Base-by-base conservation (phyloP, 2,113 vertebrate species). In the Gasterosteus aculeatus region DNA sequence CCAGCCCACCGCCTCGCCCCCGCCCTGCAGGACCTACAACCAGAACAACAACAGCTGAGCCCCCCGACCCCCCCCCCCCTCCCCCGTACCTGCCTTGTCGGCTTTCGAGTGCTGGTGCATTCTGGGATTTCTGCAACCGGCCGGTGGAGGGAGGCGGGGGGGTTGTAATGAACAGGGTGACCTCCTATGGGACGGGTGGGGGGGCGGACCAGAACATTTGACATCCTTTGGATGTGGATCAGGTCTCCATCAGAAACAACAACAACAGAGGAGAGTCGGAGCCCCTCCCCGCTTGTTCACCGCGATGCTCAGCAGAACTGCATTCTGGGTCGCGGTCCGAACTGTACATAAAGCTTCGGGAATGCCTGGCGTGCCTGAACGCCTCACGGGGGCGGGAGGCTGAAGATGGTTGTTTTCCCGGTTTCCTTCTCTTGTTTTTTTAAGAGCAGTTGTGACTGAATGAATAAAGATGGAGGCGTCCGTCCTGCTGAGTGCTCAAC, bases 41-140 rank as follows among this genome's bases (percentile, higher is more conserved):
- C 94, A 97, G 93, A 97, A 96, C 94, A 95, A 96, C 89, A 96
- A 97, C 94, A 98, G 96, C 97, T 99, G 97, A 99, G 92, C 82
- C 88, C 26, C 44, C 14, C 35, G 26, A 10, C 31, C 77, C 63
- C n/a, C 11, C 12, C 2, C 7, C 58, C 31, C 77, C 63, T 11
- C 11, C 12, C 2, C 7, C 58, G 15, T n/a, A 18, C 82, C 77
- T 49, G 42, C 78, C 67, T 77, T 78, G 66, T 33, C 38, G 77
- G 65, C 70, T 71, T 75, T 81, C 0, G 19, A 16, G 54, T 70
- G 62, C 76, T 65, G 63, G 53, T 69, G 72, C 63, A 53, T 29
- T 39, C 70, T 51, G 41, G 72, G 77, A 72, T 77, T 72, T 78
- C 39, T 61, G 60, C 63, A 80, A 77, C 75, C 75, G 47, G 77